phyloP scores from a whole-genome alignment of 2,888 invertebrate species.

The Philereme transversata region DNA sequence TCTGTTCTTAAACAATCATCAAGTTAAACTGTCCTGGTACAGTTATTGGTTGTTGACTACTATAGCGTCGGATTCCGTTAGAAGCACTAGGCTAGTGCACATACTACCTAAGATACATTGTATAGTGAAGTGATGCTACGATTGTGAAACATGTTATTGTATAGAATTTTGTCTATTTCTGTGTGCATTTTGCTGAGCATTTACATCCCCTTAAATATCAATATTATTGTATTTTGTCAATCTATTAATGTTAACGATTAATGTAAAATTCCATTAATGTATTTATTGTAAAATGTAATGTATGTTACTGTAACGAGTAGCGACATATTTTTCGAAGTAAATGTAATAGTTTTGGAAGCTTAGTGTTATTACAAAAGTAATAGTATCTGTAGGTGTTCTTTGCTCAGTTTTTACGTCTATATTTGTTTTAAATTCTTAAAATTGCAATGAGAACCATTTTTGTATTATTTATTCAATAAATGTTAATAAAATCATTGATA shows the following conservation, averaged over 20 bases:
- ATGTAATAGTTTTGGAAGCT: slow-evolving; percentile 59
- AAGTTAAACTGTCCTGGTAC: too few species aligned
- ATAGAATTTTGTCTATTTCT: slow-evolving; percentile 45
- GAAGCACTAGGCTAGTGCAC: slow-evolving; percentile 42
- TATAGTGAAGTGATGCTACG: slow-evolving; percentile 45
- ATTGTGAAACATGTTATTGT: slow-evolving; percentile 40
- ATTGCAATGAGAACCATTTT: slow-evolving; percentile 76
- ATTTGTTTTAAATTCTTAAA: slow-evolving; percentile 68
- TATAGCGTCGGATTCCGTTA: too few species aligned
- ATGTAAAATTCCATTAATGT: slow-evolving; percentile 66
- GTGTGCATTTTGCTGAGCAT: slow-evolving; percentile 69
- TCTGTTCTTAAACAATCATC: too few species aligned
- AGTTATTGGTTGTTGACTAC: too few species aligned
- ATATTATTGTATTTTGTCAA: slow-evolving; percentile 43
- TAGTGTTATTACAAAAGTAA: slow-evolving; percentile 55
- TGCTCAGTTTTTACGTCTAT: slow-evolving; percentile 73
- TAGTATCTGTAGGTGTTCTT: slow-evolving; percentile 60
- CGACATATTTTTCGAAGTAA: slow-evolving; percentile 71
- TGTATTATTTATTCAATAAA: slow-evolving; percentile 84
- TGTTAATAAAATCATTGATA: slow-evolving; percentile 78
- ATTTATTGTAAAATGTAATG: slow-evolving; percentile 56
- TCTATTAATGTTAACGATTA: slow-evolving; percentile 44
- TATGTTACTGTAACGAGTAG: slow-evolving; percentile 61
- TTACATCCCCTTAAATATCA: slow-evolving; percentile 45
- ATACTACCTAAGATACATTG: too few species aligned